Percentiles rank a stretch among this genome's conserved stretches.
These are phyloP conservation scores for Leptobrachium ailaonicum DNA, from an alignment of 2,113 vertebrate genomes.

Conservation along the genomic window DNA sequence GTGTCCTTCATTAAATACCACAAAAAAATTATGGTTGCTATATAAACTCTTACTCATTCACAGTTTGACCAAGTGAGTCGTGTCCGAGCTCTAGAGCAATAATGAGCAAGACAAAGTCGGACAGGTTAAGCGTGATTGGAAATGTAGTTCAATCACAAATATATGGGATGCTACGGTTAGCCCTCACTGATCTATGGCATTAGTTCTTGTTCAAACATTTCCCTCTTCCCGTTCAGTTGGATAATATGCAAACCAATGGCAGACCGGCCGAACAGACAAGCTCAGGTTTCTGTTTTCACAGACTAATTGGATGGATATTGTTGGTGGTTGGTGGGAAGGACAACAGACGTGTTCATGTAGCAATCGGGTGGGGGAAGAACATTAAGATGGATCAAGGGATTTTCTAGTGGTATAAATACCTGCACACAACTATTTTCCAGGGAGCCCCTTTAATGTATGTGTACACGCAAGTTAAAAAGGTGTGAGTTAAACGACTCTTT, in stretches of 20 bases:
- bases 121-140: too few species aligned
- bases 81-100: too few species aligned
- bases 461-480: conserved; percentile 63
- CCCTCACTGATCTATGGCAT: not conserved
- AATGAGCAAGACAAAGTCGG: too few species aligned
- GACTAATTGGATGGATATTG: conserved; percentile 64
- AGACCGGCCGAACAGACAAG: conserved; percentile 32
- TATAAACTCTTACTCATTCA: too few species aligned
- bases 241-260: not conserved
- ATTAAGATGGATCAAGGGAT: conserved; percentile 87
- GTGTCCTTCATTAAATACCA: too few species aligned
- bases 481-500: conserved; percentile 46
- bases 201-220: not conserved
- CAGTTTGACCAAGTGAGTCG: too few species aligned
- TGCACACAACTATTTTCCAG: conserved; percentile 75
- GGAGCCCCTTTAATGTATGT: conserved; percentile 67
- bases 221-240: not conserved
- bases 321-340: conserved; percentile 63
- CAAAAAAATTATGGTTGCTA: too few species aligned
- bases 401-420: conserved; percentile 88
- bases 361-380: conserved; percentile 70
- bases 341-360: conserved; percentile 64
- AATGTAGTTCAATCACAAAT: too few species aligned
- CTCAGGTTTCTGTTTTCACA: conserved; percentile 68
- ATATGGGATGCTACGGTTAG: too few species aligned